These are phyloP conservation scores for Oostethus manadensis DNA, from an alignment of 2,113 vertebrate genomes.

Conservation along the genomic window DNA sequence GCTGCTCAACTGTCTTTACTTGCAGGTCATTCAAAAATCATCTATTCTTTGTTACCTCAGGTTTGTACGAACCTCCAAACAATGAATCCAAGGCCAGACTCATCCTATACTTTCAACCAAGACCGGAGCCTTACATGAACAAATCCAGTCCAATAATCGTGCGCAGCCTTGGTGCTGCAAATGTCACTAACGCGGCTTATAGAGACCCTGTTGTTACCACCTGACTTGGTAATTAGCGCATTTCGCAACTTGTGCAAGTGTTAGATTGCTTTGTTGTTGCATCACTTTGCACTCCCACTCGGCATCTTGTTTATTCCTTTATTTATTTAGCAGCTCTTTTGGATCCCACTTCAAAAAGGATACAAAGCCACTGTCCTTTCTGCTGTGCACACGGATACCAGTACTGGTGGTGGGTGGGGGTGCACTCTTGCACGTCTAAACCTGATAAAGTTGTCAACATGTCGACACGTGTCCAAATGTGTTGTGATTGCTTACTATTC, in stretches of 20 bases:
- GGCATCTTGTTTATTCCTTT: slow-evolving; percentile 67
- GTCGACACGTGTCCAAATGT: too few species aligned
- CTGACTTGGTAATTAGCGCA: slow-evolving; percentile 64
- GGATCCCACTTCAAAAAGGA: slow-evolving; percentile 74
- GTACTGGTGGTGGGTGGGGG: slow-evolving; percentile 1
- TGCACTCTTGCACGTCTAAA: background rate
- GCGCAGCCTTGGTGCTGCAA: slow-evolving; percentile 14
- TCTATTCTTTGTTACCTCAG: too few species aligned
- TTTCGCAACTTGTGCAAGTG: slow-evolving; percentile 38
- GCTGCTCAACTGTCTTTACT: too few species aligned
- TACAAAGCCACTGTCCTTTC: slow-evolving; percentile 55
- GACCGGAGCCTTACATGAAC: slow-evolving; percentile 17
- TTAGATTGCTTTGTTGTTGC: slow-evolving; percentile 74
- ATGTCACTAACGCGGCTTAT: slow-evolving; percentile 24
- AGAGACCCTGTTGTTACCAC: slow-evolving; percentile 37
- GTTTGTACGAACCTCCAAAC: too few species aligned
- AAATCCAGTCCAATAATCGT: slow-evolving; percentile 16
- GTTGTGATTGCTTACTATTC: too few species aligned
- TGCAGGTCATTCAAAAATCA: too few species aligned
- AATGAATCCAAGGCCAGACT: too few species aligned
- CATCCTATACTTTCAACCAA: too few species aligned
- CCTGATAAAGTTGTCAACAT: slow-evolving; percentile 18
- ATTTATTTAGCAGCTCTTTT: slow-evolving; percentile 68
- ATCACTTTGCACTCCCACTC: slow-evolving; percentile 59
- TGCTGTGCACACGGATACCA: slow-evolving; percentile 24